A percentile compares a stretch with the other conserved stretches of the same genome.
Evolutionary conservation across 2,888 invertebrate species (phyloP).

Genomic region (Willowsia nigromaculata): DNA sequence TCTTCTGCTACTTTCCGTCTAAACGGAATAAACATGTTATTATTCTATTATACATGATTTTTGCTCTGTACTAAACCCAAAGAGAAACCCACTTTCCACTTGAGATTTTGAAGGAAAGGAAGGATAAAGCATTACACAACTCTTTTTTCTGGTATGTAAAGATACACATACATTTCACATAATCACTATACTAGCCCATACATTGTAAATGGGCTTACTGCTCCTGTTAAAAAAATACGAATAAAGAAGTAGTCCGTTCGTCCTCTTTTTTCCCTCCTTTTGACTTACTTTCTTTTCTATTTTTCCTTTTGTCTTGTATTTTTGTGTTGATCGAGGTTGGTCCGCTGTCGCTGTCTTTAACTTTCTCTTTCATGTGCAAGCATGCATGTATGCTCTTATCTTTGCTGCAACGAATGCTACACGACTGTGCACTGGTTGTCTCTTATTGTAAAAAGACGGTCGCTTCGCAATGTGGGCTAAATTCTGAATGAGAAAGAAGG

Average conservation of each 20-base stretch:
- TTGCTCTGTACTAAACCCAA: neutral
- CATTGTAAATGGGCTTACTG: neutral
- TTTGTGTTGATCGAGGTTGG: neutral
- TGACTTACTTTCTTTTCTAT: slow-evolving; percentile 48
- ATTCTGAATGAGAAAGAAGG: neutral
- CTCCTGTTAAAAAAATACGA: slow-evolving; percentile 1
- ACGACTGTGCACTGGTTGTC: too few relatives aligned
- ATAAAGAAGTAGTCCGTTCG: slow-evolving; percentile 41
- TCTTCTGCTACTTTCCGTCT: neutral
- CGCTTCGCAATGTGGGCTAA: neutral
- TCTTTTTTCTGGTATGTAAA: neutral
- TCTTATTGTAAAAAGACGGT: neutral
- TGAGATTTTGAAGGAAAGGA: neutral
- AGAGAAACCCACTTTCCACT: neutral
- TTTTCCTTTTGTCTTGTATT: slow-evolving; percentile 1
- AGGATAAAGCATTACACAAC: neutral
- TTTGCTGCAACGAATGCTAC: slow-evolving; percentile 3
- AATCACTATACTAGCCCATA: neutral
- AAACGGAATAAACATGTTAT: slow-evolving; percentile 23
- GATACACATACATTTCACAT: neutral
- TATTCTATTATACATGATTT: slow-evolving; percentile 26
- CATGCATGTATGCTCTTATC: slow-evolving; percentile 35
- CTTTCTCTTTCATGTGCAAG: slow-evolving; percentile 5
- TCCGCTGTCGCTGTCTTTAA: neutral
- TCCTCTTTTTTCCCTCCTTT: slow-evolving; percentile 60